These are phyloP conservation scores for Ceriagrion tenellum DNA, from an alignment of 2,888 invertebrate genomes.

Conservation along the genomic window DNA sequence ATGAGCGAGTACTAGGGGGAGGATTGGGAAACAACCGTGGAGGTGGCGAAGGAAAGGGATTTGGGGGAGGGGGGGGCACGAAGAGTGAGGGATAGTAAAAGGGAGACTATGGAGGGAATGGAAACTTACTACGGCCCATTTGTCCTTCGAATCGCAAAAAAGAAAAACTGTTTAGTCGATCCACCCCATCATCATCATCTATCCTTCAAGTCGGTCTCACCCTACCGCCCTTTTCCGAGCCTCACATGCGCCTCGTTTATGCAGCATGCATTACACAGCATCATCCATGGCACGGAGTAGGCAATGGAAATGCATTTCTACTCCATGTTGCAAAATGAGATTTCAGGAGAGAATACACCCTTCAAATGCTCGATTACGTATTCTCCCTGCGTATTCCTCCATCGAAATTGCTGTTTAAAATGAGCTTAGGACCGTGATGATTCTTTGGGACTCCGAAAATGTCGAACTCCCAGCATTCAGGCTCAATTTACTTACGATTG, in stretches of 20 bases:
- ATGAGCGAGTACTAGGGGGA: background rate
- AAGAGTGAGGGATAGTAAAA: background rate
- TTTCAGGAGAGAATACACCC: background rate
- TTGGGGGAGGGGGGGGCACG: background rate
- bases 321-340: background rate
- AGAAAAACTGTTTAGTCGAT: background rate
- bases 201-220: background rate
- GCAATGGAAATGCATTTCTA: background rate
- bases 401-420: background rate
- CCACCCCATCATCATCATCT: constrained; percentile 33
- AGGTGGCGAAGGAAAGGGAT: background rate
- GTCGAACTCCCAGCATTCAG: too few relatives aligned
- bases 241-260: background rate
- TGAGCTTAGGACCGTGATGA: background rate
- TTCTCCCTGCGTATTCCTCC: background rate
- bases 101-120: constrained; percentile 40
- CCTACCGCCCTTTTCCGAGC: background rate
- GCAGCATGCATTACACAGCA: constrained; percentile 24
- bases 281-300: background rate
- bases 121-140: background rate
- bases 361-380: background rate
- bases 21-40: background rate
- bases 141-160: constrained; percentile 50
- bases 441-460: background rate
- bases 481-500: too few relatives aligned